Conservation (phyloP, 37 sponge, comb jelly and placozoan genomes). For the Hormiphora californensis region DNA sequence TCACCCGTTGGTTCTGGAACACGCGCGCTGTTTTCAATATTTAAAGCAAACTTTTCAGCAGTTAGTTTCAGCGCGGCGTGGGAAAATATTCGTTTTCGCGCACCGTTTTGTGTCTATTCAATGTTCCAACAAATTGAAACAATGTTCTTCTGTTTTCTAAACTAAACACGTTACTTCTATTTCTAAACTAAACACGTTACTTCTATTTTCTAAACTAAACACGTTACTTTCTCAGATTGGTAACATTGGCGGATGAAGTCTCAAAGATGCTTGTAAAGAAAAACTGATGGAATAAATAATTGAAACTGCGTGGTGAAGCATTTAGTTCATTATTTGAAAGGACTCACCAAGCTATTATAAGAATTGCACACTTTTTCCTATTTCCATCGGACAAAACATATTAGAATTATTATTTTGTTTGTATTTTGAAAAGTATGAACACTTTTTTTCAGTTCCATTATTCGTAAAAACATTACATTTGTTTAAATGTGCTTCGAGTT, state of each 20-base stretch:
- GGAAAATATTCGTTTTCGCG: background rate
- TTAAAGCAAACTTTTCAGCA: background rate
- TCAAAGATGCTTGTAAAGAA: background rate
- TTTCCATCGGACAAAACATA: no score
- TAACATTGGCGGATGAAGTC: constrained; percentile 12
- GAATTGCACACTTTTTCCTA: no score
- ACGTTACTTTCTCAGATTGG: constrained; percentile 20
- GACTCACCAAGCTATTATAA: no score
- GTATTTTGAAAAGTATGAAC: no score
- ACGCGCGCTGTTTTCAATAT: background rate
- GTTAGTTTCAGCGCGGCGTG: background rate
- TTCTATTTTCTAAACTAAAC: background rate
- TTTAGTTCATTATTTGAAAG: no score
- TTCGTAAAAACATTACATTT: no score
- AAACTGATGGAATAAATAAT: background rate
- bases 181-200: background rate
- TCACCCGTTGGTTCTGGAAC: background rate
- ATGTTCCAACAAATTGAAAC: background rate
- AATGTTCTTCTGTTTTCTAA: no score
- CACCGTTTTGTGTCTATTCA: background rate
- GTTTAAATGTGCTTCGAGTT: no score
- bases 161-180: background rate
- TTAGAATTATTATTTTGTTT: no score
- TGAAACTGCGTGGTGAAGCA: no score
- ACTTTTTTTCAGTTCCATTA: no score